A percentile compares a stretch with the other conserved stretches of the same genome.
Evolutionary conservation across 2,888 invertebrate species (phyloP).

Genomic region (Scelioninae gen. 1): DNA sequence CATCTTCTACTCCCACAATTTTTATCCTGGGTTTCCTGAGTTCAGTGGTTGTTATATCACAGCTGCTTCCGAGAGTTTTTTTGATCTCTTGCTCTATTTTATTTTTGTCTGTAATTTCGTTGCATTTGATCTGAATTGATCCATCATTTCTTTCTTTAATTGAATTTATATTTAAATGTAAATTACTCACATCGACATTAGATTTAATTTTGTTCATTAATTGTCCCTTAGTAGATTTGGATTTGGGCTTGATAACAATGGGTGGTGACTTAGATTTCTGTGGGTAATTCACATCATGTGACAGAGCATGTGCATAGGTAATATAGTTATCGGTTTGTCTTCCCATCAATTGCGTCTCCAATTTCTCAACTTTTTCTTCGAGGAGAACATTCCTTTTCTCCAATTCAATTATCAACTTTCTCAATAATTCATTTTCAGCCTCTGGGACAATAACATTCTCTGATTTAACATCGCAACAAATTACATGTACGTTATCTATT

Average conservation of each 20-base stretch:
- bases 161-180: slow-evolving; percentile 5
- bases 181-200: background rate
- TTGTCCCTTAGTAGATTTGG: too few species aligned
- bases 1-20: slow-evolving; percentile 16
- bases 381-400: slow-evolving; percentile 11
- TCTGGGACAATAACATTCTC: too few species aligned
- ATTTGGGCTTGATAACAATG: too few species aligned
- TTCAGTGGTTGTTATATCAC: background rate
- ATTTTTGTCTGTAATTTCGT: background rate
- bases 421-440: background rate
- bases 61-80: background rate
- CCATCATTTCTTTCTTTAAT: slow-evolving; percentile 7
- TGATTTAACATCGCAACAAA: slow-evolving; percentile 10
- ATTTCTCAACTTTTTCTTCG: slow-evolving; percentile 2
- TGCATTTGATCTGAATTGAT: background rate
- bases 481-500: slow-evolving; percentile 1
- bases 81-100: slow-evolving; percentile 12
- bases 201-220: background rate
- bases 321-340: too few species aligned
- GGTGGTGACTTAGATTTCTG: too few species aligned
- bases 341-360: too few species aligned
- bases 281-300: too few species aligned
- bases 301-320: too few species aligned
- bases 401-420: background rate
- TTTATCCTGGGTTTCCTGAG: slow-evolving; percentile 8